A percentile compares a stretch with the other conserved stretches of the same genome.
Evolutionary conservation across 2,888 invertebrate genomes (phyloP).

Genomic region (Sminthurinus aureus): DNA sequence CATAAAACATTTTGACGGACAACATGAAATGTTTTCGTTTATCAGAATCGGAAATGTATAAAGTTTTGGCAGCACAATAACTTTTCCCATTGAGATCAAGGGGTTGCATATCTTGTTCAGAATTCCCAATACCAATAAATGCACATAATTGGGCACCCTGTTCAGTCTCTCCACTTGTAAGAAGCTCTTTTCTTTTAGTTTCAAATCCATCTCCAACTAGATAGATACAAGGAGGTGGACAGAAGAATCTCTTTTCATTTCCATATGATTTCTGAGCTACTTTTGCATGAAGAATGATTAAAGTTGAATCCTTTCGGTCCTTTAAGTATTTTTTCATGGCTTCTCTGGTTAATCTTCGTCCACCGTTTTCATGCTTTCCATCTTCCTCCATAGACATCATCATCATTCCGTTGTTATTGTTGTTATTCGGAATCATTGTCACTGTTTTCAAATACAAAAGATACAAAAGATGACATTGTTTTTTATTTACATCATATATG

Average conservation of each 20-base stretch:
- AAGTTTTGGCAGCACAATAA: constrained; percentile 70
- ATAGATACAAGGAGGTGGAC: constrained; percentile 71
- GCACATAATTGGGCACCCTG: constrained; percentile 65
- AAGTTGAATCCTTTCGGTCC: constrained; percentile 63
- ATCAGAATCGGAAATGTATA: constrained; percentile 70
- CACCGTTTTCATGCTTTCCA: too few species aligned
- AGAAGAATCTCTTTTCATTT: constrained; percentile 71
- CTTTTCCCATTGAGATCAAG: constrained; percentile 68
- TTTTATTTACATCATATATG: too few species aligned
- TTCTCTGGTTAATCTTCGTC: constrained; percentile 63
- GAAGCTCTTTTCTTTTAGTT: constrained; percentile 65
- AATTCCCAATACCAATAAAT: constrained; percentile 69
- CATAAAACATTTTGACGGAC: constrained; percentile 69
- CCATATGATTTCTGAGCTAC: constrained; percentile 71
- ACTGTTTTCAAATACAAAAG: constrained; percentile 23
- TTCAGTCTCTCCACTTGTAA: constrained; percentile 57
- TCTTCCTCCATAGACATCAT: constrained; percentile 33
- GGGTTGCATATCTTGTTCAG: constrained; percentile 68
- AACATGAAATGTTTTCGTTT: constrained; percentile 70
- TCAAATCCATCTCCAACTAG: constrained; percentile 68
- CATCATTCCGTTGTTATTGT: too few species aligned
- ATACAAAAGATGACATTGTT: too few species aligned
- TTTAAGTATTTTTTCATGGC: constrained; percentile 67
- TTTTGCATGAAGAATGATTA: constrained; percentile 69
- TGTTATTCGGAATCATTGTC: constrained; percentile 21